Percentiles rank a stretch among this genome's conserved stretches.
Conservation (phyloP, 1,140 invertebrate species). For the Drosophila murphyi region DNA sequence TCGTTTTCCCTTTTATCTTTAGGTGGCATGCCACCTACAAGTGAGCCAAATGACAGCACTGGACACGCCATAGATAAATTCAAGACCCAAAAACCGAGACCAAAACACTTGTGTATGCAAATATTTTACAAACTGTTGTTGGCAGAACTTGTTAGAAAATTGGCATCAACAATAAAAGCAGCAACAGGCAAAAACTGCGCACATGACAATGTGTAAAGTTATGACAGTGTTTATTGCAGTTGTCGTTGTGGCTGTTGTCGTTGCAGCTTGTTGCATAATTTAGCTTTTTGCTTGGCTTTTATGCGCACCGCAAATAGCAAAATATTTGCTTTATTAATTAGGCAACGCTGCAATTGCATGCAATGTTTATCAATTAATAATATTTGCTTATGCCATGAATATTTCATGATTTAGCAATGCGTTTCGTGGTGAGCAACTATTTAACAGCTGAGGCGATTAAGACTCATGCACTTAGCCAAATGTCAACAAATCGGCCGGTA, state of each 20-base stretch:
- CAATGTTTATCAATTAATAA: constrained; percentile 40
- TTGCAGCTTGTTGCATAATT: constrained; percentile 68
- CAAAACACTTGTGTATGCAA: constrained; percentile 76
- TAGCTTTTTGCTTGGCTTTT: constrained; percentile 52
- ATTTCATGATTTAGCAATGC: constrained; percentile 73
- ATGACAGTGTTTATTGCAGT: constrained; percentile 53
- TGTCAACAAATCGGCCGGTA: constrained; percentile 43
- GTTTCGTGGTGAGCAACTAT: constrained; percentile 14
- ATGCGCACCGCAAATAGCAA: constrained; percentile 68
- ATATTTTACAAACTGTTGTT: constrained; percentile 65
- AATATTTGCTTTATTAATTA: constrained; percentile 82
- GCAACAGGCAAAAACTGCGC: constrained; percentile 49
- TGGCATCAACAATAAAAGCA: constrained; percentile 33
- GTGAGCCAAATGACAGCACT: constrained; percentile 13
- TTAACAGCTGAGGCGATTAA: constrained; percentile 17
- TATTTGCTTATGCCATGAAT: constrained; percentile 54
- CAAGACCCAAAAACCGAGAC: constrained; percentile 19
- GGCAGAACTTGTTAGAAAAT: constrained; percentile 78
- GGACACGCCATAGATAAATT: constrained; percentile 27
- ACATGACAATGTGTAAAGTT: constrained; percentile 78
- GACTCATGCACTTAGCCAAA: constrained; percentile 36
- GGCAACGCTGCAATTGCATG: constrained; percentile 39
- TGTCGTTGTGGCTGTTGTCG: constrained; percentile 27
- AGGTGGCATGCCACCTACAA: constrained; percentile 26
- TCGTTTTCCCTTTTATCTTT: constrained; percentile 10